Evolutionary conservation across 1,140 invertebrate genomes (phyloP).

Genomic region (Lepidostoma basale): DNA sequence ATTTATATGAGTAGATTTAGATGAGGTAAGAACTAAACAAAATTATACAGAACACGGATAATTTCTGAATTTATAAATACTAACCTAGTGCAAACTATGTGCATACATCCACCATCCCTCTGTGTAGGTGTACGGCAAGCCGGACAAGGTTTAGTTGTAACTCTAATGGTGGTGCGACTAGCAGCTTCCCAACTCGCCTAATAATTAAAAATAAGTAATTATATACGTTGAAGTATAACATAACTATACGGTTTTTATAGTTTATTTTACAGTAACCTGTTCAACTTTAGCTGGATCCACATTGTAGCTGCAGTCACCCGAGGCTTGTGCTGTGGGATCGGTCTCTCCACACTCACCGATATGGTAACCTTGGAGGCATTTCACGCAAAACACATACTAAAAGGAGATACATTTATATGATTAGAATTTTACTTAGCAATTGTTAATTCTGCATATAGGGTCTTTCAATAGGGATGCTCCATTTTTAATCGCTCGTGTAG

Average conservation of each 20-base stretch:
- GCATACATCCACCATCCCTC: slow-evolving; percentile 88
- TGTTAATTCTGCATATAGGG: no score
- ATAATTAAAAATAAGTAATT: not conserved
- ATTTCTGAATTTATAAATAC: no score
- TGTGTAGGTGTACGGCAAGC: slow-evolving; percentile 87
- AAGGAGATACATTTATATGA: slow-evolving; percentile 43
- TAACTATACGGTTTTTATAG: no score
- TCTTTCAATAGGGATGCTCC: no score
- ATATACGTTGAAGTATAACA: not conserved
- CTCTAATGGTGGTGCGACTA: slow-evolving; percentile 75
- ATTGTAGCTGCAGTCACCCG: slow-evolving; percentile 61
- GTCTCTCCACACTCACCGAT: slow-evolving; percentile 71
- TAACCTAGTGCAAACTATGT: slow-evolving; percentile 77
- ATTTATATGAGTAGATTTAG: no score
- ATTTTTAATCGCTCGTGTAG: no score
- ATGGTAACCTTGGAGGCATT: slow-evolving; percentile 81
- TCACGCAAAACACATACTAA: slow-evolving; percentile 81
- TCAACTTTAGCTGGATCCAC: slow-evolving; percentile 61
- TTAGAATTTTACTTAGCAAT: not conserved
- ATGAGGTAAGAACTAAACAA: no score
- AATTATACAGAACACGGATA: no score
- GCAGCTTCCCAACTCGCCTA: slow-evolving; percentile 80
- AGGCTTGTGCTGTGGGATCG: slow-evolving; percentile 47
- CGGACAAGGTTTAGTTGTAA: slow-evolving; percentile 86
- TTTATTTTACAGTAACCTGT: slow-evolving; percentile 36